phyloP scores from a whole-genome alignment of 2,888 invertebrate genomes.

The Drosophila hawaiiensis region DNA sequence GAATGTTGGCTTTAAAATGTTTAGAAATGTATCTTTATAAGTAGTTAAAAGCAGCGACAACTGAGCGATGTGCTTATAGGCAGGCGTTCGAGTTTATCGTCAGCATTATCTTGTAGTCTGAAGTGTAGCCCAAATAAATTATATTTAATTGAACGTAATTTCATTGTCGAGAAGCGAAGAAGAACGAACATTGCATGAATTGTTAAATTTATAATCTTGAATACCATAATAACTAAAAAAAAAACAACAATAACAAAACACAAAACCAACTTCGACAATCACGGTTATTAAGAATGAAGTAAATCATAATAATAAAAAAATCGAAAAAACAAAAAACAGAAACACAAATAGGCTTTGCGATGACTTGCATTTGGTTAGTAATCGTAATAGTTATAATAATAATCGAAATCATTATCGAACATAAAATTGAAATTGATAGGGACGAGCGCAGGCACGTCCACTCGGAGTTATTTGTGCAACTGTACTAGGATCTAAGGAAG shows the following conservation, averaged over 20 bases:
- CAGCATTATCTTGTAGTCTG: conserved; percentile 63
- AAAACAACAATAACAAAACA: conserved; percentile 9
- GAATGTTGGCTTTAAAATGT: conserved; percentile 82
- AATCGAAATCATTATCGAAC: conserved; percentile 7
- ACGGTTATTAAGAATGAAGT: conserved; percentile 59
- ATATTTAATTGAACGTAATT: conserved; percentile 15
- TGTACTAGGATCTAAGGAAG: conserved; percentile 39
- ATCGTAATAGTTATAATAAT: conserved; percentile 13
- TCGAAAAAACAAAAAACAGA: not conserved
- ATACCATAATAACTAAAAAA: conserved; percentile 11
- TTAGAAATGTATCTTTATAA: conserved; percentile 48
- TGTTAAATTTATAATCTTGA: conserved; percentile 27
- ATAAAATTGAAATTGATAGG: conserved; percentile 12
- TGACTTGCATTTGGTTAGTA: conserved; percentile 39
- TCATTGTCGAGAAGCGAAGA: conserved; percentile 26
- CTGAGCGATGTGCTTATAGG: conserved; percentile 26
- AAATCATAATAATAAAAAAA: conserved; percentile 42
- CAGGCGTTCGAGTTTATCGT: conserved; percentile 41
- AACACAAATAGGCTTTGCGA: conserved; percentile 29
- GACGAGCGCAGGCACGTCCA: conserved; percentile 6
- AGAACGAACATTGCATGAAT: conserved; percentile 20
- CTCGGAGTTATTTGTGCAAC: conserved; percentile 34
- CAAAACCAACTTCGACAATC: conserved; percentile 76
- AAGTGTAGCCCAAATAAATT: conserved; percentile 42
- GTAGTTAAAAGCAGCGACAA: conserved; percentile 39